phyloP scores from a whole-genome alignment of 2,888 invertebrate genomes.

The Drosophila meridiana region DNA sequence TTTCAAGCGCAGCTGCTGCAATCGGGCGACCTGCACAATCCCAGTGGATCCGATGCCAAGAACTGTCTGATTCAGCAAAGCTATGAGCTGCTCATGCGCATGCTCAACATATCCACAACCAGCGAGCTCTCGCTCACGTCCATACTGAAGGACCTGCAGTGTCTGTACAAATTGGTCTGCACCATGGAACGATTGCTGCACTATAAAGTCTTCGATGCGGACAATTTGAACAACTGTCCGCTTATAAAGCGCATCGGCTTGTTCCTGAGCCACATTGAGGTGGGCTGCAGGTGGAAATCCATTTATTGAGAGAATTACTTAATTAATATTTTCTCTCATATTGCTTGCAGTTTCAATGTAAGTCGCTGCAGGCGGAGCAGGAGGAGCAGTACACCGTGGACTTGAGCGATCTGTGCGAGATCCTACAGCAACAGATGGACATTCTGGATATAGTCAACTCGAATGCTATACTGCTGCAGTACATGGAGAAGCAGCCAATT shows the following conservation, averaged over 20 bases:
- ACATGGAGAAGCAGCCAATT: conserved; percentile 75
- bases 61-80: conserved; percentile 80
- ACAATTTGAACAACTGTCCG: conserved; percentile 72
- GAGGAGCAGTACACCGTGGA: conserved; percentile 35
- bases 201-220: conserved; percentile 74
- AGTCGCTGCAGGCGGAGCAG: conserved; percentile 51
- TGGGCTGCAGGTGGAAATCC: conserved; percentile 17
- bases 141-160: conserved; percentile 68
- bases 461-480: conserved; percentile 60
- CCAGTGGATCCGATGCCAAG: conserved; percentile 13
- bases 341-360: conserved; percentile 75
- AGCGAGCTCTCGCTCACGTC: conserved; percentile 56
- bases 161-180: conserved; percentile 67
- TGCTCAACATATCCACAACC: conserved; percentile 69
- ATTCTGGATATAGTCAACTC: conserved; percentile 70
- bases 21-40: not conserved
- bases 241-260: conserved; percentile 82
- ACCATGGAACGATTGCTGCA: conserved; percentile 72
- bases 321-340: not conserved
- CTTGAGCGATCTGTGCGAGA: conserved; percentile 66
- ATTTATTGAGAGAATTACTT: not conserved
- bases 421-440: conserved; percentile 65
- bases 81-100: conserved; percentile 81
- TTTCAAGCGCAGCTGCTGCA: conserved; percentile 24
- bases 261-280: conserved; percentile 82